These are phyloP conservation scores for Drosophila anceps DNA, from an alignment of 2,888 invertebrate species.

Conservation along the genomic window DNA sequence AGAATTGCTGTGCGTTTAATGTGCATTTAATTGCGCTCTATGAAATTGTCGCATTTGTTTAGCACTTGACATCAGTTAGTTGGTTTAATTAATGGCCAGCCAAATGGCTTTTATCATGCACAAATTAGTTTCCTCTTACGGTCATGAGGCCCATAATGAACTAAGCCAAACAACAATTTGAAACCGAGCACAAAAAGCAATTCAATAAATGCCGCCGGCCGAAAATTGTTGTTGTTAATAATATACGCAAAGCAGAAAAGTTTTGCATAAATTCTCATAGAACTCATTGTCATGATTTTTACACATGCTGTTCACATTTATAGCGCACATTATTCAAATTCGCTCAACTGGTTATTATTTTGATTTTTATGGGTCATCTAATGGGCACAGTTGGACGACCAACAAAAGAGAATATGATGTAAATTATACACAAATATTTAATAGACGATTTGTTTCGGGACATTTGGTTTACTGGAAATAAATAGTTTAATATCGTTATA, in stretches of 20 bases:
- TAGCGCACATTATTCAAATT: constrained; percentile 11
- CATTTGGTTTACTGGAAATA: neutral
- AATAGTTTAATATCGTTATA: neutral
- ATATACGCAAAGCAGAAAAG: constrained; percentile 21
- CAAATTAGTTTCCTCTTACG: constrained; percentile 46
- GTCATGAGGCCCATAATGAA: constrained; percentile 30
- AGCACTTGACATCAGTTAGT: constrained; percentile 35
- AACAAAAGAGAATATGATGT: neutral
- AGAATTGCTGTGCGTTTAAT: constrained; percentile 16
- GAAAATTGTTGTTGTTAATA: constrained; percentile 33
- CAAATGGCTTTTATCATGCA: constrained; percentile 59
- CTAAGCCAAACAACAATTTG: constrained; percentile 21
- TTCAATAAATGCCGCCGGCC: constrained; percentile 34
- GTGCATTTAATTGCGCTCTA: constrained; percentile 36
- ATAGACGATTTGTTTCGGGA: neutral
- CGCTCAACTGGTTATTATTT: constrained; percentile 6
- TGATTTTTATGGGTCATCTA: constrained; percentile 1
- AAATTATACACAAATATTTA: neutral
- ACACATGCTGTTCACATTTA: constrained; percentile 26
- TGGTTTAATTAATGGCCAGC: constrained; percentile 52
- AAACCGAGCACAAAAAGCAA: constrained; percentile 22
- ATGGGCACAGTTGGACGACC: neutral
- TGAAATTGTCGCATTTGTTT: constrained; percentile 17
- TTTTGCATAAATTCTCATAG: constrained; percentile 47
- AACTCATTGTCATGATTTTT: constrained; percentile 22